phyloP scores from a whole-genome alignment of 2,113 vertebrate species.

The Seriola rivoliana region DNA sequence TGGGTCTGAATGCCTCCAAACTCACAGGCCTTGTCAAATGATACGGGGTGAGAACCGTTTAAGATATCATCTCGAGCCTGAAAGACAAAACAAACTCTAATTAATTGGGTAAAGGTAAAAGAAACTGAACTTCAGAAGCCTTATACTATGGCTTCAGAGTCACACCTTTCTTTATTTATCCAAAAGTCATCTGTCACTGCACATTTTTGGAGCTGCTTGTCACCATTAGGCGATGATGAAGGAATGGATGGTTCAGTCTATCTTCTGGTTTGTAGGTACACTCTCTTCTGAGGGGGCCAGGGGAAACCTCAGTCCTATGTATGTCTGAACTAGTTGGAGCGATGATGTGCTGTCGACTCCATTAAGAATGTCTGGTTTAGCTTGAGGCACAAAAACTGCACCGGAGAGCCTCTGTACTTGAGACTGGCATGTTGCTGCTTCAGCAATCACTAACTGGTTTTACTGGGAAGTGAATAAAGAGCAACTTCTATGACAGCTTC shows the following conservation, averaged over 20 bases:
- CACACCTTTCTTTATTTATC: background rate
- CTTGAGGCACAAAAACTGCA: background rate
- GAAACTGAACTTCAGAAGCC: background rate
- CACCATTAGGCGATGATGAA: background rate
- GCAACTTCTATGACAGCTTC: background rate
- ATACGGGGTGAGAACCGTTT: constrained; percentile 97
- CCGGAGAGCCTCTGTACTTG: background rate
- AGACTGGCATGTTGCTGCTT: background rate
- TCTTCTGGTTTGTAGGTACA: background rate
- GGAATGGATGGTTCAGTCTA: background rate
- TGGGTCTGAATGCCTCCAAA: constrained; percentile 98
- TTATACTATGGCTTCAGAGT: background rate
- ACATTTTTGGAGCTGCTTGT: background rate
- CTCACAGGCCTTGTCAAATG: constrained; percentile 97
- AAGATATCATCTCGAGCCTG: constrained; percentile 98
- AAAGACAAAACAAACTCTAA: constrained; percentile 34
- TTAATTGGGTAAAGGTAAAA: background rate
- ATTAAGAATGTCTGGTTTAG: background rate
- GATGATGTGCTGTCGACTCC: background rate
- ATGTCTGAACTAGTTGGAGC: background rate
- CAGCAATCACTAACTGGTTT: background rate
- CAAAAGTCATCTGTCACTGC: background rate
- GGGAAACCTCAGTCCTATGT: background rate
- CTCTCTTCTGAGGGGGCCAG: background rate
- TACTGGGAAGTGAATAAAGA: constrained; percentile 3